Evolutionary conservation across 2,888 invertebrate species (phyloP).

Genomic region (Dorcus parallelipipedus): DNA sequence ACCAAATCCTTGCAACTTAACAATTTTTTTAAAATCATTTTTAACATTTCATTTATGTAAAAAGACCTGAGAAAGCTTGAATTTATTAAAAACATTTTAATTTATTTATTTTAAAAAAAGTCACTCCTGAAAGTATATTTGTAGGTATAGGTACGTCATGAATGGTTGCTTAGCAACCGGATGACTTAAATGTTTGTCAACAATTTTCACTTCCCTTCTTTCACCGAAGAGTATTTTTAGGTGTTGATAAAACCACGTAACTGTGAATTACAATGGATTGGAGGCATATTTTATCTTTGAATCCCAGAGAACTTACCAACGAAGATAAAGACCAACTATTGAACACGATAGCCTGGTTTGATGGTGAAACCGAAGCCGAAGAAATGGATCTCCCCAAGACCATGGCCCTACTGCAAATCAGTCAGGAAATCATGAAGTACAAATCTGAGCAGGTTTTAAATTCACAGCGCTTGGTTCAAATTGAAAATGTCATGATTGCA

Average conservation of each 20-base stretch:
- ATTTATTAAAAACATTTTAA: too few relatives aligned
- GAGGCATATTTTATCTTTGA: conserved; percentile 56
- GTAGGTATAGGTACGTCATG: too few relatives aligned
- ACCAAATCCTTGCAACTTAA: too few relatives aligned
- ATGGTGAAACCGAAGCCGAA: conserved; percentile 53
- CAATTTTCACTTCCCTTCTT: background rate
- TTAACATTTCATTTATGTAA: too few relatives aligned
- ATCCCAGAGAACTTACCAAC: conserved; percentile 55
- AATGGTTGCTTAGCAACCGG: conserved; percentile 11
- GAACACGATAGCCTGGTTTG: conserved; percentile 60
- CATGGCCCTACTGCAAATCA: conserved; percentile 56
- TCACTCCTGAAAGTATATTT: too few relatives aligned
- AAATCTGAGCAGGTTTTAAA: conserved; percentile 64
- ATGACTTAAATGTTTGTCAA: background rate
- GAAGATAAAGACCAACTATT: conserved; percentile 63
- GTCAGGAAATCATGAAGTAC: conserved; percentile 66
- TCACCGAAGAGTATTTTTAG: too few relatives aligned
- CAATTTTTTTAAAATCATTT: too few relatives aligned
- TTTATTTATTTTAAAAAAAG: too few relatives aligned
- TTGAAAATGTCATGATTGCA: conserved; percentile 25
- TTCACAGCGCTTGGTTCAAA: background rate
- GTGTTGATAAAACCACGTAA: too few relatives aligned
- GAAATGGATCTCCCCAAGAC: conserved; percentile 56
- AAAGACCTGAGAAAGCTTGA: too few relatives aligned
- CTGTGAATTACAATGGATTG: conserved; percentile 53